Conservation (phyloP, 2,113 vertebrate species). For the human region DNA sequence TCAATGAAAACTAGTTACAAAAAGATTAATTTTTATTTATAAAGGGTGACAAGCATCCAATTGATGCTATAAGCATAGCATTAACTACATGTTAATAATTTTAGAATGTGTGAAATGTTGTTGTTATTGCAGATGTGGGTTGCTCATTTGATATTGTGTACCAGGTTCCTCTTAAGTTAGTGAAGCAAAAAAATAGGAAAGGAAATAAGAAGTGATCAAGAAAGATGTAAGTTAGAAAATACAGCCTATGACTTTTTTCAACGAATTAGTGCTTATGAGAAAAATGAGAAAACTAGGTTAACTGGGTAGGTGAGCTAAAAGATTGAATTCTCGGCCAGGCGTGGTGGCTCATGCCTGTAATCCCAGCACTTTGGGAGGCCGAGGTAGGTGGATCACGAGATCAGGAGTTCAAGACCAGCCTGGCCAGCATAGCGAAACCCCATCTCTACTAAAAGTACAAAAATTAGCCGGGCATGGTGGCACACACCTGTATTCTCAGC, state of each 20-base stretch:
- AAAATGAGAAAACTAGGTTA: neutral
- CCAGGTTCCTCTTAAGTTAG: neutral
- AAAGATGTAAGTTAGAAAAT: neutral
- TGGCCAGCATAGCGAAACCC: too few relatives aligned
- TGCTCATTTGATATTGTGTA: constrained; percentile 44
- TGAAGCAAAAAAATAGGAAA: constrained; percentile 33
- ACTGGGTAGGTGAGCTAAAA: neutral
- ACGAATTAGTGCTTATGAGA: neutral
- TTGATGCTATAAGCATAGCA: neutral
- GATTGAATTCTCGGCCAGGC: neutral
- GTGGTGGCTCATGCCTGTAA: too few relatives aligned
- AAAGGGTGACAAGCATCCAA: neutral
- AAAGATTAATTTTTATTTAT: neutral
- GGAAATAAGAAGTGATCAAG: neutral
- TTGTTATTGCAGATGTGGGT: neutral
- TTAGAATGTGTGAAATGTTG: neutral
- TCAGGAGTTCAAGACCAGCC: too few relatives aligned
- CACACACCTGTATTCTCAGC: too few relatives aligned
- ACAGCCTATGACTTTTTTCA: neutral
- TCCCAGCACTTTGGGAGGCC: too few relatives aligned
- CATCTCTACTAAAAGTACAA: too few relatives aligned
- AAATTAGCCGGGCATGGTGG: too few relatives aligned
- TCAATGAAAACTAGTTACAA: neutral
- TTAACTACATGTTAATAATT: neutral
- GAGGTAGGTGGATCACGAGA: too few relatives aligned